A percentile compares a stretch with the other conserved stretches of the same genome.
Conservation (phyloP, 2,888 invertebrate genomes). For the Hofmannophila pseudospretella region DNA sequence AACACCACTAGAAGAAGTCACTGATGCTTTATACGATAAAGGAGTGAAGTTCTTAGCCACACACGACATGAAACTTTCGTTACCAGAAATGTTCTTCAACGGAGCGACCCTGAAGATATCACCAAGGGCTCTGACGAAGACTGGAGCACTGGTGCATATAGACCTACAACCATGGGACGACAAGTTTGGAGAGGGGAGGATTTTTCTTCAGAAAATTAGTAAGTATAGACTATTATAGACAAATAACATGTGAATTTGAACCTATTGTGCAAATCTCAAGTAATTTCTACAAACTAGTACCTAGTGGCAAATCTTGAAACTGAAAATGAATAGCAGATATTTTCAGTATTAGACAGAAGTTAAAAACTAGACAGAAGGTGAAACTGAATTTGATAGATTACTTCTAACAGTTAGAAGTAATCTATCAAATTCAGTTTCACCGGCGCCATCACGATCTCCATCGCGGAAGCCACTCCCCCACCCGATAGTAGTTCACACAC, state of each 20-base stretch:
- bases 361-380: no score
- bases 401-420: no score
- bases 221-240: no score
- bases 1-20: conserved; percentile 86
- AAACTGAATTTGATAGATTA: no score
- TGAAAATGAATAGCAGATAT: no score
- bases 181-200: conserved; percentile 71
- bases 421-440: no score
- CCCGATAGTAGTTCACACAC: no score
- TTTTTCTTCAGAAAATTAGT: conserved; percentile 85
- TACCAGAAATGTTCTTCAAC: conserved; percentile 86
- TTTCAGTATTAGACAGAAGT: no score
- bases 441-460: no score
- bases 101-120: conserved; percentile 86
- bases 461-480: no score
- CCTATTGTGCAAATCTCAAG: not conserved
- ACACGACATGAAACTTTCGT: conserved; percentile 83
- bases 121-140: conserved; percentile 83
- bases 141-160: conserved; percentile 85
- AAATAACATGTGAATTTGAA: not conserved
- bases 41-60: conserved; percentile 86
- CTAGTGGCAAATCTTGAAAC: no score
- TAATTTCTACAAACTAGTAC: no score
- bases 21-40: conserved; percentile 83
- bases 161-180: conserved; percentile 80